Evolutionary conservation across 2,113 vertebrate species (phyloP).

Genomic region (Platysternon megacephalum): DNA sequence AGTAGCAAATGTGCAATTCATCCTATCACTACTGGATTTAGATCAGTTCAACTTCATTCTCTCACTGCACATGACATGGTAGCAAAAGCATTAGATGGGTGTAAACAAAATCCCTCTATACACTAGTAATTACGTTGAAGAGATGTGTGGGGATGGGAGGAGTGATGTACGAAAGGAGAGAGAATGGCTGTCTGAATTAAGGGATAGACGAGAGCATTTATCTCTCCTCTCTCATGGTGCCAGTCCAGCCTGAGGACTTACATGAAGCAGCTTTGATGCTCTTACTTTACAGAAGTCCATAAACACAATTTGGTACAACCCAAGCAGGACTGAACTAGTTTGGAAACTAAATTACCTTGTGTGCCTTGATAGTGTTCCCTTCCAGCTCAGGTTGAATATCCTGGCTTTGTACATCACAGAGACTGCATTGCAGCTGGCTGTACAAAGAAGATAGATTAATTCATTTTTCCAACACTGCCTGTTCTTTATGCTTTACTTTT

Average conservation of each 20-base stretch:
- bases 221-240: not conserved
- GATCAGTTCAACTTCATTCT: not conserved
- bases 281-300: constrained; percentile 43
- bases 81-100: not conserved
- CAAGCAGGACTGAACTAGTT: constrained; percentile 55
- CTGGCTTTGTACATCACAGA: not conserved
- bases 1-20: not conserved
- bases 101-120: constrained; percentile 11
- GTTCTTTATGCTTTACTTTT: not conserved
- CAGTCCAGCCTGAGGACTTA: constrained; percentile 20
- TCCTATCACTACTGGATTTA: not conserved
- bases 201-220: constrained; percentile 17
- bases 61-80: not conserved
- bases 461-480: not conserved
- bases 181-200: not conserved
- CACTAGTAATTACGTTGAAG: not conserved
- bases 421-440: not conserved
- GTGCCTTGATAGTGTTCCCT: constrained; percentile 28
- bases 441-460: not conserved
- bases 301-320: constrained; percentile 33
- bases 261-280: constrained; percentile 24
- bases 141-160: not conserved
- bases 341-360: constrained; percentile 35
- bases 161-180: not conserved
- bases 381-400: accelerated